Evolutionary conservation across 2,888 invertebrate species (phyloP).

Genomic region (Leistus spinibarbis): DNA sequence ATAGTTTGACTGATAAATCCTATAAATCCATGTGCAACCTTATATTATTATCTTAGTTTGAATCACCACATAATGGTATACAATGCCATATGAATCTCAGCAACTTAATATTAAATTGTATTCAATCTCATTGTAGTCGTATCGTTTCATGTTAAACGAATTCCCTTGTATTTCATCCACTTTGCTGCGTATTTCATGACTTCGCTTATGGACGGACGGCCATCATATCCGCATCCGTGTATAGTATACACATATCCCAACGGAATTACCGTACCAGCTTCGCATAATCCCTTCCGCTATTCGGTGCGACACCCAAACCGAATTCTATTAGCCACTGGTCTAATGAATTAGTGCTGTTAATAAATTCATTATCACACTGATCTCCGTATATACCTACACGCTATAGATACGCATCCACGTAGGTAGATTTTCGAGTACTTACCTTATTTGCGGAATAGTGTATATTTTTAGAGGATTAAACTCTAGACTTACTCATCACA

Average conservation of each 20-base stretch:
- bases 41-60: neutral
- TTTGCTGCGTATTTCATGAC: neutral
- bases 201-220: neutral
- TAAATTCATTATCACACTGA: slow-evolving; percentile 27
- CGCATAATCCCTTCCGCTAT: slow-evolving; percentile 34
- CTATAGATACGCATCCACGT: neutral
- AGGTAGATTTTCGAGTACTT: neutral
- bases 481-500: no score
- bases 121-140: neutral
- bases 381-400: neutral
- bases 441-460: neutral
- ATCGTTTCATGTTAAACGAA: neutral
- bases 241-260: slow-evolving; percentile 20
- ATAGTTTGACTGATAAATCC: no score
- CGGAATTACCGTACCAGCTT: slow-evolving; percentile 29
- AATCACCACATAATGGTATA: neutral
- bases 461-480: neutral
- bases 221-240: neutral
- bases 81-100: no score
- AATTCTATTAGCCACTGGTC: slow-evolving; percentile 38
- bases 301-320: slow-evolving; percentile 31
- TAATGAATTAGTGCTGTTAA: slow-evolving; percentile 38
- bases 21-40: no score
- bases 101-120: no score
- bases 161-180: neutral